phyloP scores from a whole-genome alignment of 2,113 vertebrate species.

The Centropus unirufus region DNA sequence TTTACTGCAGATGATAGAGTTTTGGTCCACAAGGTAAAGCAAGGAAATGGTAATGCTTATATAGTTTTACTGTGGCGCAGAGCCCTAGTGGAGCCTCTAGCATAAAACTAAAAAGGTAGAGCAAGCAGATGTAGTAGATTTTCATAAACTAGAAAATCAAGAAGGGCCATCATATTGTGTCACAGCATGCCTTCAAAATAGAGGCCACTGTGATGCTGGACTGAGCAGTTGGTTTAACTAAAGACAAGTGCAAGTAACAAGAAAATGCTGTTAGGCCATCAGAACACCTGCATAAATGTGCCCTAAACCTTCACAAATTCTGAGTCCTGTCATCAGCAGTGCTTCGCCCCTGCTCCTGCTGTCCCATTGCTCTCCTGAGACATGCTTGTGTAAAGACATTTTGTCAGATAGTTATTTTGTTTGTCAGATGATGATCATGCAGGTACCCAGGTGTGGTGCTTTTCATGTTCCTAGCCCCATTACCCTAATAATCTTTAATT shows the following conservation, averaged over 20 bases:
- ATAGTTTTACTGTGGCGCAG: background rate
- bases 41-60: background rate
- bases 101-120: background rate
- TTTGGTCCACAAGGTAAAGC: background rate
- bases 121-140: background rate
- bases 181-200: background rate
- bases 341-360: background rate
- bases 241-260: background rate
- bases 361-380: background rate
- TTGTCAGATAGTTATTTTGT: background rate
- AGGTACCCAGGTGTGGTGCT: accelerated
- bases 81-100: background rate
- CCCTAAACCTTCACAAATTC: background rate
- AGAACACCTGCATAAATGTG: background rate
- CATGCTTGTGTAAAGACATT: background rate
- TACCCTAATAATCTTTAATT: background rate
- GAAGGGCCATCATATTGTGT: background rate
- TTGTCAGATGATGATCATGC: background rate
- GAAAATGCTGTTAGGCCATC: background rate
- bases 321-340: background rate
- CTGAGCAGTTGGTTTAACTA: background rate
- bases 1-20: background rate
- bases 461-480: background rate
- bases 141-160: background rate
- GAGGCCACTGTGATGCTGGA: background rate